Evolutionary conservation across 1,140 invertebrate species (phyloP), one percentile per base, ranked within the genome.

Genomic region (Andricus grossulariae): DNA sequence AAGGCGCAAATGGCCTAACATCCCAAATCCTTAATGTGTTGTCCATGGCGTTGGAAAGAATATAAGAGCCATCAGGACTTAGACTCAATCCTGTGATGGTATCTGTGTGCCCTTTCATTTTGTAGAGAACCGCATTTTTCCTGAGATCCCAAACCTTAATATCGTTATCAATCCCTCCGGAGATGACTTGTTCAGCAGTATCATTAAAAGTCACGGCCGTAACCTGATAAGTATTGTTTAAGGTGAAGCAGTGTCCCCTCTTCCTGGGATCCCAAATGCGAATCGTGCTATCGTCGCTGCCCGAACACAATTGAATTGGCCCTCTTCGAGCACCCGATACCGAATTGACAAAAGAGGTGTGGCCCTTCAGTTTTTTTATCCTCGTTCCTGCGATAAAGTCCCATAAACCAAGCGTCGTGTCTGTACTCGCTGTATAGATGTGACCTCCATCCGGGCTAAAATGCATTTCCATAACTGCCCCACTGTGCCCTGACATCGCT

Each of bases 111-210:
- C 96, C 96, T 84, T 95, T 94, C 86, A 99, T 92, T 83, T 94
- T 95, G 87, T 98, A 98, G 0, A 98, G 88, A 50, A 98, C 91
- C 74, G 96, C 94, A 89, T 97, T 97, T 88, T 97, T 99, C 71
- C 99, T 93, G 21, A 99, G 92, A 91, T 99, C 99, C 98, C 98
- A 99, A 1, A 99, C 96, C 94, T 99, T 99, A 7, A 99, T 94
- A 76, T 98, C 96, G 92, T 99, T 99, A 89, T 99, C 99, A 71
- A 99, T 97, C 6, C 99, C 99, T 52, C 96, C 98, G 66, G 96
- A 95, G 45, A 95, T 94, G 2, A 96, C 92, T 91, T 98, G 97
- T 88, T 99, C 98, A 0, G 97, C 95, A 11, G 97, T 99, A 85
- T 99, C 98, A 89, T 98, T 99, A 88, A 99, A 99, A 12, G 96